Percentiles rank a stretch among this genome's conserved stretches.
These are phyloP conservation scores for Poeciliopsis retropinna DNA, from an alignment of 2,113 vertebrate genomes.

Conservation along the genomic window DNA sequence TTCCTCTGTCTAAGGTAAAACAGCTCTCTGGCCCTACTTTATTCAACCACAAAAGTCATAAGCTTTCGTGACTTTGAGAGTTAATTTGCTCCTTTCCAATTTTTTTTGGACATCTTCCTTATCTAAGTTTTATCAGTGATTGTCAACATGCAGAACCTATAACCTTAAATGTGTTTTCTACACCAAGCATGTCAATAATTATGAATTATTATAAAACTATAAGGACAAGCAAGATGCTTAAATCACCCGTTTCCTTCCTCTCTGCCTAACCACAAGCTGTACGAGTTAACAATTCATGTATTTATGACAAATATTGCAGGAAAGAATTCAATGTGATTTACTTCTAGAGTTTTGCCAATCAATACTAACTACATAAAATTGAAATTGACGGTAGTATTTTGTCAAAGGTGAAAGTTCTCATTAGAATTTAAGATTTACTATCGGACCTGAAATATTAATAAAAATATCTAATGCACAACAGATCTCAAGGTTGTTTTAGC, in stretches of 20 bases:
- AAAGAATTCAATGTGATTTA: not conserved
- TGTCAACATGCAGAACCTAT: not conserved
- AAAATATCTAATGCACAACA: no score
- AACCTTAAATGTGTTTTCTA: not conserved
- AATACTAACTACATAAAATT: not conserved
- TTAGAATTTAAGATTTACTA: no score
- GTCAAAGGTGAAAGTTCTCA: no score
- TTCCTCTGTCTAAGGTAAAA: not conserved
- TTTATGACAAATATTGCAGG: not conserved
- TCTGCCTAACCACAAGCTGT: no score
- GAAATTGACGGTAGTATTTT: no score
- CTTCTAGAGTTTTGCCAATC: not conserved
- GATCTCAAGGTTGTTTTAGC: no score
- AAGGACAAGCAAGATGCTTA: not conserved
- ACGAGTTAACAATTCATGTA: not conserved
- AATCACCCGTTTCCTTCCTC: not conserved
- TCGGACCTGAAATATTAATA: no score
- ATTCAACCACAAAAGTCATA: no score
- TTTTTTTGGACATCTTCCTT: not conserved
- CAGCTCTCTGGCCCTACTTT: not conserved
- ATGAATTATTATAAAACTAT: not conserved
- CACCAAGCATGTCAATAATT: no score
- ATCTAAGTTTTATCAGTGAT: not conserved
- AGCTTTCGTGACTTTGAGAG: no score
- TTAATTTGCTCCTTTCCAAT: no score